Percentiles rank a stretch among this genome's conserved stretches.
Evolutionary conservation across 1,140 invertebrate genomes (phyloP).

Genomic region (Pristionchus pacificus): DNA sequence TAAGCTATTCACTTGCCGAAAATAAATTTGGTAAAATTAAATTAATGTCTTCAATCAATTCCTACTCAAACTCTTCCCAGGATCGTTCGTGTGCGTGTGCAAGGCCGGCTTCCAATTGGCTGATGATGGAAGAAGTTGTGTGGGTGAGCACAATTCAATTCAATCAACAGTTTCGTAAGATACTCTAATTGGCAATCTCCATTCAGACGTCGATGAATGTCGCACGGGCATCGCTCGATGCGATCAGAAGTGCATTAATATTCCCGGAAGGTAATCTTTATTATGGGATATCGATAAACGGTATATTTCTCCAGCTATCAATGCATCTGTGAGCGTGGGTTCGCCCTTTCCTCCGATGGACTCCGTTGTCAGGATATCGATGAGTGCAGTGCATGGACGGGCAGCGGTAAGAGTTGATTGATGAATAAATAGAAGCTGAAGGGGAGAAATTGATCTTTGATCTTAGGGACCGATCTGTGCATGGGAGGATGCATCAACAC

Average conservation of each 20-base stretch:
- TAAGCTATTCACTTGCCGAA: no score
- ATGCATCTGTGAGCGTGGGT: conserved; percentile 61
- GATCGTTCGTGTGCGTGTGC: conserved; percentile 56
- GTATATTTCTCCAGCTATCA: conserved; percentile 42
- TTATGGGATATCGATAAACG: background rate
- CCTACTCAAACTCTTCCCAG: no score
- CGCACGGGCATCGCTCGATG: conserved; percentile 41
- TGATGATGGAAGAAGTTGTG: conserved; percentile 42
- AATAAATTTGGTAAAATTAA: no score
- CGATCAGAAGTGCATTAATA: conserved; percentile 60
- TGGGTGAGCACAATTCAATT: conserved; percentile 24
- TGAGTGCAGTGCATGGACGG: conserved; percentile 57
- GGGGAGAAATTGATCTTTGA: background rate
- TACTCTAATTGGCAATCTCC: background rate
- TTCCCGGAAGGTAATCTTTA: conserved; percentile 51
- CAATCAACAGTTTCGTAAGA: background rate
- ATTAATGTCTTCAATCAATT: conserved; percentile 6
- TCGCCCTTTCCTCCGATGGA: conserved; percentile 60
- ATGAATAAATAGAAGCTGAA: background rate
- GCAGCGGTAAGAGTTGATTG: conserved; percentile 54
- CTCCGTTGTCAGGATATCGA: conserved; percentile 58
- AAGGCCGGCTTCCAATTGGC: conserved; percentile 40
- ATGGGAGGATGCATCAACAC: conserved; percentile 62
- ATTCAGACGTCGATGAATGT: conserved; percentile 59
- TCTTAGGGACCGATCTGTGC: conserved; percentile 58